Evolutionary conservation across 2,113 vertebrate genomes (phyloP), one percentile per base, ranked within the genome.

Genomic region (Sclerurus mexicanus): DNA sequence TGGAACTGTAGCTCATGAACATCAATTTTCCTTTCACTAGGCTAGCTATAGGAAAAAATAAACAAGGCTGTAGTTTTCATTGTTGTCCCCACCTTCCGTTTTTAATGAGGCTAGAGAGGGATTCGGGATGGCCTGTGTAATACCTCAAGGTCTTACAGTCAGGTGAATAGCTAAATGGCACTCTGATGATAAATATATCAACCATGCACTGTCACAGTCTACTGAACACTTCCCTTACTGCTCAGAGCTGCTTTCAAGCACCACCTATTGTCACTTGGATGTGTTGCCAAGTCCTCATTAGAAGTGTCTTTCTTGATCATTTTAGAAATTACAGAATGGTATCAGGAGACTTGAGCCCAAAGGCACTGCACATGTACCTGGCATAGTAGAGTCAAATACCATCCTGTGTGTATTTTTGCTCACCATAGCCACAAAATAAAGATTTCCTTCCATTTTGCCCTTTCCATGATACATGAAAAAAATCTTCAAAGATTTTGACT

Each of bases 241-340:
- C 76, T 93, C 60, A 82, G 87, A 95, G 92, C 40, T 92, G 66
- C 87, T 97, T 96, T 96, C 95, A 93, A 94, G 89, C 76, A 92
- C 85, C 90, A 93, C 90, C 83, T 97, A 40, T 96, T 82, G 76
- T 94, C 86, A 90, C 84, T 93, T 68, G 78, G 63, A 76, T 82
- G 27, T 85, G 71, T 50, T 74, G 55, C 95, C 84, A 92, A 92
- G 86, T 79, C 90, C 81, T 77, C 68, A 62, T 68, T 95, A 50
- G 59, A 97, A 91, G 47, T 71, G 20, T 44, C 76, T 95, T 80
- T 84, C 74, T 67, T 53, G 52, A 24, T 40, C 96, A 62, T 91
- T 95, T 96, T 94, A 88, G 75, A 96, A 96, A 87, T 44, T 31
- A 55, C 72, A 72, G 80, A 95, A 63, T 75, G 18, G 76, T 59